These are phyloP conservation scores for Coptodon bakossiorum DNA, from an alignment of 2,113 vertebrate species.

Conservation along the genomic window DNA sequence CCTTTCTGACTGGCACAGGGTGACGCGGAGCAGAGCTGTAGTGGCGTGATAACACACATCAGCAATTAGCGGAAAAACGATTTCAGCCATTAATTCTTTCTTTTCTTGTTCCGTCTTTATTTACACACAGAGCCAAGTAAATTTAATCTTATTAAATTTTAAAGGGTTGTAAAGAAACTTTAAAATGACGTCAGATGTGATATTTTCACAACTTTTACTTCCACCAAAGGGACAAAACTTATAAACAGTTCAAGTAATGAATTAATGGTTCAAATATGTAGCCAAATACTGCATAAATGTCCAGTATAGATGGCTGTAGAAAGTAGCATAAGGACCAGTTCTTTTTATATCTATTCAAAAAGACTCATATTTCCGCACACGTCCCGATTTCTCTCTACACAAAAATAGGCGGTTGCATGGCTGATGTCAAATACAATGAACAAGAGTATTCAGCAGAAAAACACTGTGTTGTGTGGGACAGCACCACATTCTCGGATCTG, in stretches of 20 bases:
- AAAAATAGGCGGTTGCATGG: constrained; percentile 13
- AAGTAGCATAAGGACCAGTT: neutral
- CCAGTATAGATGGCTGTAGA: neutral
- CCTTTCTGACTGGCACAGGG: neutral
- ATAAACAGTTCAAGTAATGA: neutral
- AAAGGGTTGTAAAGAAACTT: neutral
- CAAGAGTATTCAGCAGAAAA: constrained; percentile 11
- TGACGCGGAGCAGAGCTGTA: neutral
- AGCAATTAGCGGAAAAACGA: neutral
- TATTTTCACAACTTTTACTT: neutral
- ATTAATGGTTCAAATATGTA: neutral
- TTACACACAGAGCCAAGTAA: neutral
- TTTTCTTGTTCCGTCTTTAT: neutral
- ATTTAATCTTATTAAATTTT: neutral
- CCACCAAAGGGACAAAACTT: neutral
- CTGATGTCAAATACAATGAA: constrained; percentile 35
- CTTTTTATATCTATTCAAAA: neutral
- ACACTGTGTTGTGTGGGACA: constrained; percentile 40
- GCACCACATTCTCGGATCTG: constrained; percentile 42
- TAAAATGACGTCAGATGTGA: neutral
- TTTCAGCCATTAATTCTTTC: neutral
- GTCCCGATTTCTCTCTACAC: neutral
- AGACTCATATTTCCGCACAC: neutral
- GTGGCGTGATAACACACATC: neutral
- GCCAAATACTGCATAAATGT: neutral